Conservation (phyloP, 2,113 vertebrate genomes). For the Perognathus longimembris region DNA sequence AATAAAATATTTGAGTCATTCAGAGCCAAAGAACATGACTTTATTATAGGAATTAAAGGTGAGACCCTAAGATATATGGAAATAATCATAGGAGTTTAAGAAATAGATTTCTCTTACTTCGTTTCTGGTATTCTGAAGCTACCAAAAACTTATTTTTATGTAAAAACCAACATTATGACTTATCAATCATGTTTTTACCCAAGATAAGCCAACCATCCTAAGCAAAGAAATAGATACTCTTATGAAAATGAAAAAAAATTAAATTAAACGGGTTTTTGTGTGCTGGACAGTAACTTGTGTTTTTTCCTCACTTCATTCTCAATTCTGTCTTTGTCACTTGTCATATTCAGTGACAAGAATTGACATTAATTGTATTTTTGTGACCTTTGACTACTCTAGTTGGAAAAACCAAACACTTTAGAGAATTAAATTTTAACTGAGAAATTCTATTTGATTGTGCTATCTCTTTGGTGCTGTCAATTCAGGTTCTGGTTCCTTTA, state of each 20-base stretch:
- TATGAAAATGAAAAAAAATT: not conserved
- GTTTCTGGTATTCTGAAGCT: not conserved
- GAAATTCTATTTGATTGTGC: not conserved
- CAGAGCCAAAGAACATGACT: not conserved
- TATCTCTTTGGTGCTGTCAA: not conserved
- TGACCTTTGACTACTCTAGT: not conserved
- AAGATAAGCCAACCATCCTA: not conserved
- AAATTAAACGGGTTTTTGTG: not conserved
- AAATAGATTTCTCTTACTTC: not conserved
- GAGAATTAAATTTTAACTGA: not conserved
- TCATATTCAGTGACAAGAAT: not conserved
- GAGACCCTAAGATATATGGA: not conserved
- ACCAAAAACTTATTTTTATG: not conserved
- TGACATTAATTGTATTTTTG: not conserved
- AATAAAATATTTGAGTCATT: not conserved
- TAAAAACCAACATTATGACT: not conserved
- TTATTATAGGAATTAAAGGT: not conserved
- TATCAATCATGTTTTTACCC: not conserved
- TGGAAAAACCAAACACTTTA: conserved; percentile 19
- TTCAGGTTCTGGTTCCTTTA: not conserved
- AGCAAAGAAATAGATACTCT: not conserved
- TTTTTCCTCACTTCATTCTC: not conserved
- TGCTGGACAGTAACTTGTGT: not conserved
- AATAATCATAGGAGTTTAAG: not conserved
- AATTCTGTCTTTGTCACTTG: not conserved